Evolutionary conservation across 2,113 vertebrate species (phyloP), one percentile per base, ranked within the genome.

Genomic region (Myiagra hebetior): DNA sequence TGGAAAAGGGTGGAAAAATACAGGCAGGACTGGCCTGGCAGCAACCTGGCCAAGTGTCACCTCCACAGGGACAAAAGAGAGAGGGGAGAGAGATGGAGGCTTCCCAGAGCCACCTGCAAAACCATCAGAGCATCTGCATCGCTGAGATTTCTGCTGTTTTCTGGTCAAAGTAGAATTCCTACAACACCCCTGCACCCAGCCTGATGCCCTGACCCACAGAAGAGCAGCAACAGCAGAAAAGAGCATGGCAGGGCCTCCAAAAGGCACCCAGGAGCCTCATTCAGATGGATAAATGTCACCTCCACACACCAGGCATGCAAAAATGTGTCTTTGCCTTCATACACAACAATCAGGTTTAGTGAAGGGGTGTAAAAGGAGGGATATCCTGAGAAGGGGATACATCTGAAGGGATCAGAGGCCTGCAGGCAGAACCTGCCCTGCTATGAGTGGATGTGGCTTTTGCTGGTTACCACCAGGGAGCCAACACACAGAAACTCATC

Each of bases 211-310:
- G 53, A 46, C 15, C 24, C 47, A 27, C 24, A 65, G 26, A 42
- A 75, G 46, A 27, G 3, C n/a, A 55, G 37, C 35, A 24, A 11
- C 3, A 39, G 49, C 65, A 73, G 57, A 49, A 4, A 63, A 12
- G 53, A 76, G 31, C 44, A 27, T 14, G 55, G 52, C 63, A 79
- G 27, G 31, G 33, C 5, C 37, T 33, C 16, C 44, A 30, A 35
- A 55, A 2, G 1, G 46, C 42, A 69, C 39, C 22, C 3, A 1
- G n/a, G n/a, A 84, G 49, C 69, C 47, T 77, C 42, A 73, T 9
- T 27, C 30, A 56, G 39, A 28, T 0, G 4, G 59, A 53, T 20
- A 20, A 8, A 3, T 0, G 16, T 18, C 46, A 37, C 37, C 41
- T 59, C n/a, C 50, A 10, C 7, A 37, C 59, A 57, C 15, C 22